Conservation (phyloP, 2,113 vertebrate species). For the Rhabdomys dilectus region DNA sequence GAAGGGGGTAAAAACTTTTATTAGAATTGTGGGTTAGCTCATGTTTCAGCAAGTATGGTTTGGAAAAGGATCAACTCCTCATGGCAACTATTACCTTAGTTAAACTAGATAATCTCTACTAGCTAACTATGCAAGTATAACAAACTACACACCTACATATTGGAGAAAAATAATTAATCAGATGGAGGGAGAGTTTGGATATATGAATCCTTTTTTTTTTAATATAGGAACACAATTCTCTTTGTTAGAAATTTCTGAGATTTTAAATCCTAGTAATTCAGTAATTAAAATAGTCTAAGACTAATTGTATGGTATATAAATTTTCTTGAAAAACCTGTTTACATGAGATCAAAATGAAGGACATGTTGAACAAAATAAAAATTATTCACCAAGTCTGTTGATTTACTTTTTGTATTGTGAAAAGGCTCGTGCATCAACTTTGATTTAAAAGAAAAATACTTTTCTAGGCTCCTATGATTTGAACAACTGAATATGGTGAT, state of each 20-base stretch:
- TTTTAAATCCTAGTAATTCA: constrained; percentile 66
- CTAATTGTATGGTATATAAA: constrained; percentile 27
- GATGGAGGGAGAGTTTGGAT: constrained; percentile 45
- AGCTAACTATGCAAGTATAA: constrained; percentile 48
- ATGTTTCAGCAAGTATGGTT: constrained; percentile 6
- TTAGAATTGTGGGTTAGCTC: constrained; percentile 5
- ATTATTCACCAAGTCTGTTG: constrained; percentile 32
- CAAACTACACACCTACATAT: neutral
- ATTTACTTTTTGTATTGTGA: constrained; percentile 52
- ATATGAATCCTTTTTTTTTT: constrained; percentile 47
- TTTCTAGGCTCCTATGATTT: constrained; percentile 53
- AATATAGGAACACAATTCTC: constrained; percentile 54
- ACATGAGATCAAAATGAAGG: constrained; percentile 38
- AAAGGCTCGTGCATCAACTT: constrained; percentile 30
- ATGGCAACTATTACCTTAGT: constrained; percentile 16
- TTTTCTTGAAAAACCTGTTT: constrained; percentile 12
- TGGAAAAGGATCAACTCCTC: constrained; percentile 18
- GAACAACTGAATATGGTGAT: constrained; percentile 13
- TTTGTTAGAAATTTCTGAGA: constrained; percentile 51
- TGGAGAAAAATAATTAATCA: constrained; percentile 28
- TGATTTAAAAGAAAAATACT: constrained; percentile 20
- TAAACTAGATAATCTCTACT: constrained; percentile 66
- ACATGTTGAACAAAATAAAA: constrained; percentile 50
- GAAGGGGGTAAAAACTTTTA: neutral
- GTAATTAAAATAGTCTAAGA: constrained; percentile 64